Evolutionary conservation across 2,113 vertebrate genomes (phyloP), one percentile per base, ranked within the genome.

Genomic region (Hippocampus guttulatus): DNA sequence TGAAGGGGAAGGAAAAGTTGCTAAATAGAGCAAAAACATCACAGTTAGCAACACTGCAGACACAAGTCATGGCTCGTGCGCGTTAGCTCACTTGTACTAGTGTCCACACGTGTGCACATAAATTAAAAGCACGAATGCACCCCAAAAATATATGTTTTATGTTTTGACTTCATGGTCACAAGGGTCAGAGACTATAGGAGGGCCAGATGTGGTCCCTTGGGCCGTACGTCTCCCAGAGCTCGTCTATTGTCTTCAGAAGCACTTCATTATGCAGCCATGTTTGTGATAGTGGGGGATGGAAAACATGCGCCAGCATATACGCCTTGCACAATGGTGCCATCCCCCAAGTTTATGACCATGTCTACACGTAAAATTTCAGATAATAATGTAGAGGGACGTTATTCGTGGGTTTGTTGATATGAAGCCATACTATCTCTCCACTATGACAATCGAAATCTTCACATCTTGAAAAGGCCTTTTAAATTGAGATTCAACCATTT

Each of bases 181-280:
- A 21, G 51, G 20, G 49, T 8, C 49, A 52, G 51, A 52, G 51
- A 52, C 20, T 21, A 5, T 52, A 8, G 6, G 51, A 14, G 20
- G 51, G 51, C 51, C 20, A 21, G 51, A 21, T 52, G 20, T 52
- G 51, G 18, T 20, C 51, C 51, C 47, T 38, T 49, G 15, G 47
- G 47, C 47, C 47, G 16, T 16, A 16, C 4, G 14, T 45, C 77
- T 83, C 81, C 81, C 75, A 75, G 60, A 78, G 78, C 79, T 68
- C 71, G 52, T 81, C 58, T 73, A 87, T 89, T 90, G 90, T 90
- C 79, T 88, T 78, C 73, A 47, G 51, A 70, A 21, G 52, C 71
- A 72, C 66, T 86, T 90, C 79, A 87, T 81, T 87, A 87, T 87
- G 86, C 82, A 87, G 79, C 60, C 69, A 47, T 85, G 74, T 85